phyloP scores from a whole-genome alignment of 2,888 invertebrate species.

The Parochlus steinenii region DNA sequence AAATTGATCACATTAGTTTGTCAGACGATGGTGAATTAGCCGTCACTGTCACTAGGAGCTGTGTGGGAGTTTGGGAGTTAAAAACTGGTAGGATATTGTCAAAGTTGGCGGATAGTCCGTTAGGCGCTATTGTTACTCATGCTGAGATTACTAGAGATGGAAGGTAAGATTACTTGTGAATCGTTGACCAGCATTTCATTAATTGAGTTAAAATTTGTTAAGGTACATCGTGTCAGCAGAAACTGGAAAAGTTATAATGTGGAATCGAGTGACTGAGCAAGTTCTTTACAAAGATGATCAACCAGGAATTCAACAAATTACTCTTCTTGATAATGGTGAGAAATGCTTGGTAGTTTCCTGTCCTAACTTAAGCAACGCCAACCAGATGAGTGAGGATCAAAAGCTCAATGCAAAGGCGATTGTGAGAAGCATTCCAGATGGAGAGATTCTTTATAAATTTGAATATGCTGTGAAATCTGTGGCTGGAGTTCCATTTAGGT shows the following conservation, averaged over 20 bases:
- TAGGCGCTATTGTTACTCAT: slow-evolving; percentile 89
- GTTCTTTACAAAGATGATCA: slow-evolving; percentile 73
- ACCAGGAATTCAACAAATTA: slow-evolving; percentile 32
- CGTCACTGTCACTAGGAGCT: slow-evolving; percentile 83
- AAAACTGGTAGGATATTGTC: slow-evolving; percentile 68
- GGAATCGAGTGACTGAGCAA: slow-evolving; percentile 62
- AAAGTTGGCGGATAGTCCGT: slow-evolving; percentile 76
- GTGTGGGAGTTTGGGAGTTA: slow-evolving; percentile 90
- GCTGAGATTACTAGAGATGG: slow-evolving; percentile 77
- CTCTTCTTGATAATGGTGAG: slow-evolving; percentile 28
- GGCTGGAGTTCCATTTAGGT: slow-evolving; percentile 51
- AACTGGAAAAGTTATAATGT: slow-evolving; percentile 77
- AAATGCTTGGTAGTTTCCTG: slow-evolving; percentile 29
- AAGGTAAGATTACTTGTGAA: too few relatives aligned
- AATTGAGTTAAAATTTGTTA: slow-evolving; percentile 8
- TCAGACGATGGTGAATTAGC: slow-evolving; percentile 66
- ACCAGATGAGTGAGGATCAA: slow-evolving; percentile 36
- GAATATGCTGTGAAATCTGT: slow-evolving; percentile 64
- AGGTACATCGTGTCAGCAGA: slow-evolving; percentile 77
- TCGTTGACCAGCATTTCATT: too few relatives aligned
- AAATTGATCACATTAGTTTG: slow-evolving; percentile 79
- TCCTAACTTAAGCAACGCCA: slow-evolving; percentile 20
- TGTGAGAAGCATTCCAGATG: slow-evolving; percentile 59
- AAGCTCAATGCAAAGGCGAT: slow-evolving; percentile 48
- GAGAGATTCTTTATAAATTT: slow-evolving; percentile 59